Base-by-base conservation (phyloP, 2,113 vertebrate genomes). In the Pachycephala philippinensis region DNA sequence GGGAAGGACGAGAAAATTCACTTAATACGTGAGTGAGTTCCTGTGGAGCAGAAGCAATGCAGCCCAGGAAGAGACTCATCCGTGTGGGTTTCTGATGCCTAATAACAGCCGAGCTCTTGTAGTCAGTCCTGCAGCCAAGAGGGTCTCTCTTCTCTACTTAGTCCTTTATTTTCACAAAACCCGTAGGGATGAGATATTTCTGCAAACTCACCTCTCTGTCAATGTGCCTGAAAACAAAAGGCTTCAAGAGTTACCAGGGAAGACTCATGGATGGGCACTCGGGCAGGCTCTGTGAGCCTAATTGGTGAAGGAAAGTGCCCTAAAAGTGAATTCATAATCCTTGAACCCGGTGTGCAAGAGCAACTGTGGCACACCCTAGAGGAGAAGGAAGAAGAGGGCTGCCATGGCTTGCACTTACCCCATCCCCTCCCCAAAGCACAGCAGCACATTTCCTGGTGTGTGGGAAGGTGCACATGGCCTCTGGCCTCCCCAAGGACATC, bases 31-130 rank as follows among this genome's bases (percentile, higher is more conserved):
- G 81, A 94, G 84, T 7, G 47, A 95, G 77, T 71, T 94, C 93
- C 92, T 79, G 81, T 4, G 19, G 93, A 94, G 92, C 90, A 94
- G 89, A 78, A 84, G 89, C 90, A 71, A 78, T 70, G 72, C 69
- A 92, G 60, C 89, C 50, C 54, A 59, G 84, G 64, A 72, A 94
- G 52, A 77, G 89, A 81, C 91, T 91, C 50, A 31, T 69, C 84
- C 5, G 0, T 72, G 75, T 44, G 45, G 37, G 33, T 83, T 95
- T 92, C 91, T 93, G 72, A 75, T 56, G 72, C 87, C 84, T 78
- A 70, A 66, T 84, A 94, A 74, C 91, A 87, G 72, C 81, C 1
- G 0, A 84, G 81, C 50, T 96, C 87, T 77, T 89, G 45, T 9
- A 89, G 87, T 77, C 81, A 89, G 77, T 84, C 33, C 64, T 82